Evolutionary conservation across 2,888 invertebrate species (phyloP), one percentile per base, ranked within the genome.

Genomic region (Dynastes hyllus): DNA sequence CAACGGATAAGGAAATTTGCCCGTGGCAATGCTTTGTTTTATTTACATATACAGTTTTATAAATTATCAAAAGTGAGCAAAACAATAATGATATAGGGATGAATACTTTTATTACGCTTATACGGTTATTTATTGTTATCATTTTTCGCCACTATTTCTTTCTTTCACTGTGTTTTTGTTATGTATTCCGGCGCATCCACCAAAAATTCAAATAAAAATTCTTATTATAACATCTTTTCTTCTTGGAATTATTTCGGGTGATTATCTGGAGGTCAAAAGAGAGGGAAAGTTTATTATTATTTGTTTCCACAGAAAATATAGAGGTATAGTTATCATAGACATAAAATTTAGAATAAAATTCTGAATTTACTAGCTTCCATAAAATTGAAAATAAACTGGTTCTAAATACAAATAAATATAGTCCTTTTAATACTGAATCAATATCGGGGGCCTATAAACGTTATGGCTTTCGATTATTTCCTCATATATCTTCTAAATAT

Each of bases 1-100:
- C 69, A 58, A 69, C 61, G 77, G 77, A 77, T 69, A 77, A 77
- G 22, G 16, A 77, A 13, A 77, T 58, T 37, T 77, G 77, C 77
- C 77, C 40, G 77, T 77, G n/a, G 55, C 11, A 11, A 2, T 45
- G 45, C 45, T 45, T 45, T 45, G 45, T 11, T 45, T 45, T 45
- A 11, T 6, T 9, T 8, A 9, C 8, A 11, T 45, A 32, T 45
- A 8, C 11, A 8, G 6, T 45, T 11, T 40, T 45, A 8, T 45
- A 2, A 45, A 9, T 45, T 45, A 45, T 2, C 11, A 9, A 45
- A 45, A 8, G 45, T 45, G 11, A 45, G 0, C 45, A 45, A 45
- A 45, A 45, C 8, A 45, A 45, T 9, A 45, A 8, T 45, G 8
- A 45, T 45, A 45, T 11, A 45, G 45, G 8, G 2, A 45, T 45